These are phyloP conservation scores for Hyposoter didymator DNA, from an alignment of 2,888 invertebrate species.

Conservation along the genomic window DNA sequence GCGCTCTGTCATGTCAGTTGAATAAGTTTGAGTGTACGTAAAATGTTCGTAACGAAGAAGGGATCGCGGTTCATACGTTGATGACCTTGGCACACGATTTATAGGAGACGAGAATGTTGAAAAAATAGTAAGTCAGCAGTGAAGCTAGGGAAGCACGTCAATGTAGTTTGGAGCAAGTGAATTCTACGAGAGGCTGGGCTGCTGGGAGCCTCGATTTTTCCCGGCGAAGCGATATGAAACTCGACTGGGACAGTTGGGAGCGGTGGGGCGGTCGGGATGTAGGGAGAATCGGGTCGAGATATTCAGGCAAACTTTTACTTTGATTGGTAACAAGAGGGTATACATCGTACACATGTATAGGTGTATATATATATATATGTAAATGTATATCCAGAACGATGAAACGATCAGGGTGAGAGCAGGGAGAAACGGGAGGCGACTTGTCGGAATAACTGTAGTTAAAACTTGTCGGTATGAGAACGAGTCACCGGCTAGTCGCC, in stretches of 20 bases:
- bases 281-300: constrained; percentile 56
- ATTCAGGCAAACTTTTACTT: constrained; percentile 75
- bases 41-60: background rate
- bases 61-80: background rate
- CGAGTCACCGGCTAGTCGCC: constrained; percentile 72
- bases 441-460: constrained; percentile 75
- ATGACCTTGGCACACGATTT: constrained; percentile 18
- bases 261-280: constrained; percentile 33
- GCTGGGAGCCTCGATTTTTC: constrained; percentile 44
- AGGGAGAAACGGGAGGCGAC: constrained; percentile 60
- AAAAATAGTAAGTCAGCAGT: constrained; percentile 13
- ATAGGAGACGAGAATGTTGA: background rate
- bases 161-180: constrained; percentile 12
- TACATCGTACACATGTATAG: constrained; percentile 1
- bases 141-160: constrained; percentile 18
- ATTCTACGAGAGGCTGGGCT: constrained; percentile 13
- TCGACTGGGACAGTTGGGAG: constrained; percentile 51
- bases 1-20: background rate
- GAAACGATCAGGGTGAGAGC: constrained; percentile 49
- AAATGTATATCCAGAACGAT: constrained; percentile 10
- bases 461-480: constrained; percentile 75
- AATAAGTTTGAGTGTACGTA: background rate
- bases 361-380: background rate
- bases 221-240: constrained; percentile 53
- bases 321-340: constrained; percentile 72